Percentiles rank a stretch among this genome's conserved stretches.
phyloP scores from a whole-genome alignment of 2,888 invertebrate species.

The Entomobrya proxima region DNA sequence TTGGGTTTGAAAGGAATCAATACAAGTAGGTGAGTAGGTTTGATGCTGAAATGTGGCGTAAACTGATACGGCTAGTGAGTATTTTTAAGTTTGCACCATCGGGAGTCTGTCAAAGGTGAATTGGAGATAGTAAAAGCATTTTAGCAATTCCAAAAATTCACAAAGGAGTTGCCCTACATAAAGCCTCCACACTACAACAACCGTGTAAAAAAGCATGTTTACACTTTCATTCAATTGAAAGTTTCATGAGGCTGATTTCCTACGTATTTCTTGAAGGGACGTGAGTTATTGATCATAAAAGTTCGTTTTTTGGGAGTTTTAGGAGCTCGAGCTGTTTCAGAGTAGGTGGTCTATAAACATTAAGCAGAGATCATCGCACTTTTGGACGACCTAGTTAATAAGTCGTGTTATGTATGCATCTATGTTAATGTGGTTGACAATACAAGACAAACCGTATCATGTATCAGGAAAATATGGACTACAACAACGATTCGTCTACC shows the following conservation, averaged over 20 bases:
- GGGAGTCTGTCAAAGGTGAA: too few species aligned
- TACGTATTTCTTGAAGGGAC: neutral
- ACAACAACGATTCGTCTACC: too few species aligned
- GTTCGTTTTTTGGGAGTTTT: neutral
- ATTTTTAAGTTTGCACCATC: too few species aligned
- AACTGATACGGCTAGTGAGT: too few species aligned
- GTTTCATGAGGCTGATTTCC: neutral
- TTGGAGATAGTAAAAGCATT: too few species aligned
- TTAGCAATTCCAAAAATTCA: neutral
- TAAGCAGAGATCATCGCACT: neutral
- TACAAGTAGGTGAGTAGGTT: too few species aligned
- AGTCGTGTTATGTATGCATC: too few species aligned
- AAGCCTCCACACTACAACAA: too few species aligned
- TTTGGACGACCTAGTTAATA: neutral
- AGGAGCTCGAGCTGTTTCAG: neutral
- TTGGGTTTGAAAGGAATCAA: too few species aligned
- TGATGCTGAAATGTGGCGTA: too few species aligned
- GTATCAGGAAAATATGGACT: too few species aligned
- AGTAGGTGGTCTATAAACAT: neutral
- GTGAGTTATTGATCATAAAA: conserved; percentile 2
- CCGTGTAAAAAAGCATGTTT: neutral
- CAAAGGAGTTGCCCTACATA: neutral
- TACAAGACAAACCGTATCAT: neutral
- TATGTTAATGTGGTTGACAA: too few species aligned
- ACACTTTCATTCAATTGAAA: neutral